Conservation (phyloP, 2,113 vertebrate genomes). For the Galemys pyrenaicus region DNA sequence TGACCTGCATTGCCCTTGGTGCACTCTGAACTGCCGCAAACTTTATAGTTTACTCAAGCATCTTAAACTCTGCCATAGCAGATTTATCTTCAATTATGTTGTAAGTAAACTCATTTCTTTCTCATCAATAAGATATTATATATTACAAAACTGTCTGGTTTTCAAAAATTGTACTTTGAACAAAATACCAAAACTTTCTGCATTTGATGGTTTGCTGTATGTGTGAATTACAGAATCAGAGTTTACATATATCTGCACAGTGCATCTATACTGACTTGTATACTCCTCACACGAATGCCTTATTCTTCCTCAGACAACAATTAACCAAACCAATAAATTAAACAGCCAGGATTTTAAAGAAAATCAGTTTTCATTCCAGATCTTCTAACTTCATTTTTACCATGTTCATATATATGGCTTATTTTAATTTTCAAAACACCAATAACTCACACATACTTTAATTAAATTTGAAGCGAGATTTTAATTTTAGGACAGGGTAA, state of each 20-base stretch:
- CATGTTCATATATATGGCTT: neutral
- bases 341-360: neutral
- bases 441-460: neutral
- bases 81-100: slow-evolving; percentile 99
- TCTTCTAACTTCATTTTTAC: neutral
- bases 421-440: slow-evolving; percentile 36
- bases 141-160: neutral
- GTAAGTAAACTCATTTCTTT: slow-evolving; percentile 85
- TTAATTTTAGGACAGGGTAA: neutral
- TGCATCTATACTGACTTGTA: neutral
- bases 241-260: neutral
- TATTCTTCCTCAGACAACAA: slow-evolving; percentile 3
- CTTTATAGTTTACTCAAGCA: slow-evolving; percentile 99
- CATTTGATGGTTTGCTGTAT: neutral
- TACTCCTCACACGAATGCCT: neutral
- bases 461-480: neutral
- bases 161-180: neutral
- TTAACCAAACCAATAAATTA: neutral
- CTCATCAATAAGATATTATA: neutral
- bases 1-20: slow-evolving; percentile 98
- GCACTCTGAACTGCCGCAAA: slow-evolving; percentile 97
- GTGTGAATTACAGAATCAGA: neutral
- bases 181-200: slow-evolving; percentile 33
- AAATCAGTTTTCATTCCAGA: neutral
- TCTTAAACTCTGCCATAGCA: slow-evolving; percentile 98